These are phyloP conservation scores for Pomatostomus ruficeps DNA, from an alignment of 2,113 vertebrate genomes.

Conservation along the genomic window DNA sequence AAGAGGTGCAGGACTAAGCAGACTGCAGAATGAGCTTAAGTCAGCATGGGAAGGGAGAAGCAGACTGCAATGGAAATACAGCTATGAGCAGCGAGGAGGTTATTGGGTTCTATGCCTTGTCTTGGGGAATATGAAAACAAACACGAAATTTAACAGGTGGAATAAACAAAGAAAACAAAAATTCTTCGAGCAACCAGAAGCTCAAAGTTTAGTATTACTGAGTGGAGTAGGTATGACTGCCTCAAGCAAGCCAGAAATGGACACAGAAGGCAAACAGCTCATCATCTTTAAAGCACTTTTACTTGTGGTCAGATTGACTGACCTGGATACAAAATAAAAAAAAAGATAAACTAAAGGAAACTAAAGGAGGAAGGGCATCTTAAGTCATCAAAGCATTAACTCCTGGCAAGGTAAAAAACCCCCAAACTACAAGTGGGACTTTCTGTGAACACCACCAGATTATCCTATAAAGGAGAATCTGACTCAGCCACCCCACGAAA, in stretches of 20 bases:
- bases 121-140: background rate
- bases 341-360: background rate
- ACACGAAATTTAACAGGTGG: background rate
- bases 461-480: background rate
- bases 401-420: background rate
- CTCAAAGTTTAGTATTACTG: background rate
- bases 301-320: background rate
- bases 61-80: background rate
- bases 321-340: background rate
- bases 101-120: accelerated
- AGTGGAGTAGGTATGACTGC: background rate
- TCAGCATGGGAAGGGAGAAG: background rate
- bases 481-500: background rate
- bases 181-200: background rate
- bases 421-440: background rate
- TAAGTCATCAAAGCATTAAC: background rate
- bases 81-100: background rate
- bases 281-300: background rate
- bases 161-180: background rate
- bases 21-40: background rate
- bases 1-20: background rate
- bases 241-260: background rate
- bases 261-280: background rate
- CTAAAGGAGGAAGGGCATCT: background rate
- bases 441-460: background rate